Percentiles rank a stretch among this genome's conserved stretches.
phyloP scores from a whole-genome alignment of 1,140 invertebrate genomes.

The Capitella teleta region DNA sequence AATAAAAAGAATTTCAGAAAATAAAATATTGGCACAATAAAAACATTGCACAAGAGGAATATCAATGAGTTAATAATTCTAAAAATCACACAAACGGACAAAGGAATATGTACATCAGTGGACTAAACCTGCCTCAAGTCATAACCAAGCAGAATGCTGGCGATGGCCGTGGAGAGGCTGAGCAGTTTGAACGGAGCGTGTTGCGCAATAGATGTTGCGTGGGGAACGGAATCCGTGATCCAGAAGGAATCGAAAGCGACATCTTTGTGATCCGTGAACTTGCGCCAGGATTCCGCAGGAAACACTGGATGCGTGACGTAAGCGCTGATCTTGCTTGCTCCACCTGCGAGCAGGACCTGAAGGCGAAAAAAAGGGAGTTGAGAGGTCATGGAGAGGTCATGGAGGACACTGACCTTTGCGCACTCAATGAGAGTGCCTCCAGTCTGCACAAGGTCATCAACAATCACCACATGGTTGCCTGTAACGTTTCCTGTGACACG shows the following conservation, averaged over 20 bases:
- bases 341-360: conserved; percentile 29
- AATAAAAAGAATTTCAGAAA: too few species aligned
- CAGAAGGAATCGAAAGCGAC: conserved; percentile 35
- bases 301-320: conserved; percentile 43
- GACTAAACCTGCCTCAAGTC: conserved; percentile 23
- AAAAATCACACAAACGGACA: too few species aligned
- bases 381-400: too few species aligned
- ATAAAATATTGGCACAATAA: too few species aligned
- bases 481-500: conserved; percentile 26
- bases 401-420: conserved; percentile 32
- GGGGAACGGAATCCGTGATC: conserved; percentile 40
- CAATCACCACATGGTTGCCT: conserved; percentile 36
- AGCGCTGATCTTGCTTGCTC: conserved; percentile 30
- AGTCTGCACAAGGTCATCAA: conserved; percentile 41
- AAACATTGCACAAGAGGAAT: too few species aligned
- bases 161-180: conserved; percentile 33
- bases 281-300: conserved; percentile 37
- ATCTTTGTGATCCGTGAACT: conserved; percentile 23
- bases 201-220: conserved; percentile 30
- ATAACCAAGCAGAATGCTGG: conserved; percentile 32
- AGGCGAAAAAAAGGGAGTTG: not conserved
- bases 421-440: conserved; percentile 39
- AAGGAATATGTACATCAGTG: too few species aligned
- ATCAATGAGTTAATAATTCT: too few species aligned
- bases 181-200: conserved; percentile 35